Evolutionary conservation across 1,140 invertebrate species (phyloP).

Genomic region (Lordiphosa collinella): DNA sequence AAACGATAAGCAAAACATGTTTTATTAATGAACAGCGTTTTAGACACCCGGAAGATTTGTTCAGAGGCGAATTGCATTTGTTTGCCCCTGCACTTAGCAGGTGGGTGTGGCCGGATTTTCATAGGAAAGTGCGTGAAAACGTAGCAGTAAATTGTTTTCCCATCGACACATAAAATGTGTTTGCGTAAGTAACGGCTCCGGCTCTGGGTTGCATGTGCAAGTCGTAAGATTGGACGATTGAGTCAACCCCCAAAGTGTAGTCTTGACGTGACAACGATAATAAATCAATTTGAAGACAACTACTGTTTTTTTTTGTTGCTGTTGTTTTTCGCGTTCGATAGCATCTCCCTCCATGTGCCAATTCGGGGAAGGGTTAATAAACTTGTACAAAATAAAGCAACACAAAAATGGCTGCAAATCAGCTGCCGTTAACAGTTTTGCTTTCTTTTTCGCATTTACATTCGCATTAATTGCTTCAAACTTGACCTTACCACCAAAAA

Average conservation of each 20-base stretch:
- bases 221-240: background rate
- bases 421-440: conserved; percentile 41
- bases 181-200: conserved; percentile 33
- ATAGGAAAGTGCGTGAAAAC: conserved; percentile 26
- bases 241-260: background rate
- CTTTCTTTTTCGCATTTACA: conserved; percentile 60
- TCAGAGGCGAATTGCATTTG: conserved; percentile 11
- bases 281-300: conserved; percentile 57
- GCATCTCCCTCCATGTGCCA: conserved; percentile 49
- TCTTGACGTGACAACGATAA: conserved; percentile 57
- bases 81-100: conserved; percentile 35
- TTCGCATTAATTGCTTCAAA: conserved; percentile 59
- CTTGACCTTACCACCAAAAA: conserved; percentile 72
- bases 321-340: conserved; percentile 27
- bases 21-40: conserved; percentile 30
- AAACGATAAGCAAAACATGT: conserved; percentile 32
- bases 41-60: conserved; percentile 55
- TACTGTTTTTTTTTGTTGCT: conserved; percentile 9
- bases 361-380: conserved; percentile 60
- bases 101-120: conserved; percentile 19
- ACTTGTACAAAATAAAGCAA: conserved; percentile 55
- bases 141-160: conserved; percentile 6
- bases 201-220: too few species aligned
- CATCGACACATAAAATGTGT: conserved; percentile 18
- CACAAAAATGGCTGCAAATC: conserved; percentile 26